Evolutionary conservation across 2,113 vertebrate species (phyloP).

Genomic region (Ahaetulla prasina): DNA sequence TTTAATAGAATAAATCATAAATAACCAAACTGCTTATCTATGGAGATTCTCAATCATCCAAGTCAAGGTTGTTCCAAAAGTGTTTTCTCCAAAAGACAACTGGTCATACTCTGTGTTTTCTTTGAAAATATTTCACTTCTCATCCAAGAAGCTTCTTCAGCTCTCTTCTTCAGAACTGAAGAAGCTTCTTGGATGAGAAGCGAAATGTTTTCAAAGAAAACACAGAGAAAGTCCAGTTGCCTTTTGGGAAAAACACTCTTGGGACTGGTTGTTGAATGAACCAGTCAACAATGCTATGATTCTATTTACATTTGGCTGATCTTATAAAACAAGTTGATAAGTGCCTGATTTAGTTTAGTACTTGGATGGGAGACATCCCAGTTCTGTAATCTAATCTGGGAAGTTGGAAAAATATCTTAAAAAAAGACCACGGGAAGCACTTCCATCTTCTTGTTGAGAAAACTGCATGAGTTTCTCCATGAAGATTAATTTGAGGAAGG

Average conservation of each 20-base stretch:
- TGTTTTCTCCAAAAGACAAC: background rate
- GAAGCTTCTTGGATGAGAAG: background rate
- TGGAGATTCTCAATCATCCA: background rate
- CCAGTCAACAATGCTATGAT: background rate
- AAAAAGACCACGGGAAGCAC: background rate
- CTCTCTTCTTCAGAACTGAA: background rate
- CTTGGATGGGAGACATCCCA: background rate
- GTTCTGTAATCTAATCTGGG: background rate
- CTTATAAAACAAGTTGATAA: background rate
- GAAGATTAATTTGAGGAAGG: background rate
- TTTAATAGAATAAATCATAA: background rate
- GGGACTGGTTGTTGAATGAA: background rate
- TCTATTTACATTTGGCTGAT: background rate
- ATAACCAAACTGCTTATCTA: background rate
- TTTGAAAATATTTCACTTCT: background rate
- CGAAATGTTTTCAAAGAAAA: background rate
- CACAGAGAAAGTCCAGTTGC: background rate
- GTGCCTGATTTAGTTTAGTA: background rate
- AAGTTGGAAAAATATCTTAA: background rate
- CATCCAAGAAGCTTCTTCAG: background rate
- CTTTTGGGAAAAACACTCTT: background rate
- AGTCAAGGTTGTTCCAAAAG: background rate
- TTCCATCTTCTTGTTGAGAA: background rate
- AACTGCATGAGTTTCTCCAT: background rate
- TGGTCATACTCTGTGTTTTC: background rate